These are phyloP conservation scores for Pentamera pediparva DNA, from an alignment of 53 echinoderm and acorn worm species.

Conservation along the genomic window DNA sequence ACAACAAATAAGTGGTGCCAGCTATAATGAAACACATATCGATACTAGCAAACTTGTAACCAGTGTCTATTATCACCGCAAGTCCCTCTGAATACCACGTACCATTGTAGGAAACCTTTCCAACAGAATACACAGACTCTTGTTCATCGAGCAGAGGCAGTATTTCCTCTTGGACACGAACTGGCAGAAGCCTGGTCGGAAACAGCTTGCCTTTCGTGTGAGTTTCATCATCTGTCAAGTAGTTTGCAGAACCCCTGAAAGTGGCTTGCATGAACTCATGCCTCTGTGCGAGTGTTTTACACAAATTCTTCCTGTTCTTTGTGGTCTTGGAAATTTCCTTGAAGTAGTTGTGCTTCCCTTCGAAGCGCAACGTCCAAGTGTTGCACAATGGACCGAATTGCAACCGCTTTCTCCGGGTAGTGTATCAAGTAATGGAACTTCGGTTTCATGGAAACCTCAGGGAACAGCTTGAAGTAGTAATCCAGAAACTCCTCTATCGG, in stretches of 20 bases:
- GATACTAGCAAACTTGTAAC: constrained; percentile 14
- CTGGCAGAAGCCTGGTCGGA: not conserved
- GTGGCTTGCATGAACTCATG: constrained; percentile 10
- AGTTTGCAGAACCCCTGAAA: not conserved
- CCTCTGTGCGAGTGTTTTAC: constrained; percentile 5
- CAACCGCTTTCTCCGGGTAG: not conserved
- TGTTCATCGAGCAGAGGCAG: not conserved
- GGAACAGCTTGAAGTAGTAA: not conserved
- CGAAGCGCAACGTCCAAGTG: constrained; percentile 12
- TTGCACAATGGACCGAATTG: not conserved
- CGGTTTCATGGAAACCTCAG: constrained; percentile 11
- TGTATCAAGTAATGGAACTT: constrained; percentile 31
- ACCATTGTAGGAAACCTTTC: constrained; percentile 7
- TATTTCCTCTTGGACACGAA: not conserved
- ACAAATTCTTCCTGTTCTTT: constrained; percentile 14
- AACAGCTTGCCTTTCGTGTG: constrained; percentile 1
- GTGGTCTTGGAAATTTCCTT: not conserved
- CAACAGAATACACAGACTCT: constrained; percentile 6
- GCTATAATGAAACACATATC: constrained; percentile 10
- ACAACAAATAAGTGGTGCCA: not conserved
- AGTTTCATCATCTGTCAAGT: not conserved
- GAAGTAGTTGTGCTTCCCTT: constrained; percentile 7
- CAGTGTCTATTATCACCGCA: not conserved
- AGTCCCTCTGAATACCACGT: not conserved
- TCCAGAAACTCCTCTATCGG: not conserved